These are phyloP conservation scores for Gallinago undulata DNA, from an alignment of 2,113 vertebrate genomes.

Conservation along the genomic window DNA sequence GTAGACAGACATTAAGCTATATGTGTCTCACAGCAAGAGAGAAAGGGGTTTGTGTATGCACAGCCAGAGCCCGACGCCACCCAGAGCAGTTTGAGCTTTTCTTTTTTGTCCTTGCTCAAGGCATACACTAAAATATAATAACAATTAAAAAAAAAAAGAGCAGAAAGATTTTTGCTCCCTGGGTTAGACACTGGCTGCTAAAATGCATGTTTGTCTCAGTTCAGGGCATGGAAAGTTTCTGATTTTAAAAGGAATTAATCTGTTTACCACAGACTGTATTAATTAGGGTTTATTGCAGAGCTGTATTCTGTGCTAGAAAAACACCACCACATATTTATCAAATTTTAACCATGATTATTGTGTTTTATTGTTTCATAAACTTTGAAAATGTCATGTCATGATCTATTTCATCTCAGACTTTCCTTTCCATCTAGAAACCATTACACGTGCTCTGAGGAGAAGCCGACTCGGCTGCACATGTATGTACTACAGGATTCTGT, in stretches of 20 bases:
- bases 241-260: slow-evolving; percentile 63
- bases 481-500: not conserved
- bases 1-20: not conserved
- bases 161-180: not conserved
- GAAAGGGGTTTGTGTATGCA: not conserved
- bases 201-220: slow-evolving; percentile 15
- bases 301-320: slow-evolving; percentile 42
- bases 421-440: slow-evolving; percentile 35
- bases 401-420: slow-evolving; percentile 60
- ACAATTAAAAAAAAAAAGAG: not conserved
- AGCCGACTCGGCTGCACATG: not conserved
- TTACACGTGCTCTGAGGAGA: not conserved
- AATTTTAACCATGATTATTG: slow-evolving; percentile 59
- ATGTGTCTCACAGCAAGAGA: not conserved
- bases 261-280: slow-evolving; percentile 54
- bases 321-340: slow-evolving; percentile 58
- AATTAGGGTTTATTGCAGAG: slow-evolving; percentile 53
- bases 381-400: slow-evolving; percentile 57
- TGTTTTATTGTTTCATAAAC: slow-evolving; percentile 67
- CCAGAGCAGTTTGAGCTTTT: not conserved
- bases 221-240: slow-evolving; percentile 60
- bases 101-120: not conserved
- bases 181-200: slow-evolving; percentile 18
- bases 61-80: not conserved
- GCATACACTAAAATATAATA: not conserved